Base-by-base conservation (phyloP, 2,888 invertebrate species). In the Brachylomia viminalis region DNA sequence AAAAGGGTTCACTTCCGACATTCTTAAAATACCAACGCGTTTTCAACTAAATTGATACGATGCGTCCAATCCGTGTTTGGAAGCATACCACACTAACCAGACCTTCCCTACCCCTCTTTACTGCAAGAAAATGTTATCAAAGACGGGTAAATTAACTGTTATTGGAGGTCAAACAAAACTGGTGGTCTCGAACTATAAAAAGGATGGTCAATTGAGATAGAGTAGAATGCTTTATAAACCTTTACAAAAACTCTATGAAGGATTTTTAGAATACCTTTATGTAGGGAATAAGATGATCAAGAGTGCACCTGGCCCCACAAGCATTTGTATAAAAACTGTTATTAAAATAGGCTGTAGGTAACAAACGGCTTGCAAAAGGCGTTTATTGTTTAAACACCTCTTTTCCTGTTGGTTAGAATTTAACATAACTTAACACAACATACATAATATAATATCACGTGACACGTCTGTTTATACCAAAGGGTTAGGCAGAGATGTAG, bases 31-130 rank as follows among this genome's bases (percentile, higher is more conserved):
- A 89, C 91, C 92, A 77, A 87, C 74, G 91, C 91, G 92, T 93
- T 89, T 87, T 86, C 89, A 85, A 88, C 88, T 75, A 90, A 93
- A 93, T 94, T 92, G 92, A 93, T 94, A 87, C 92, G 92, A 91
- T 91, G 83, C 92, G 89, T 86, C 85, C 87, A 86, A 88, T 90
- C 90, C 91, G 90, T 90, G 86, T 89, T 85, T 84, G 84, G 87
- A 85, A 72, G 59, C 52, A n/a, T 59, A 67, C 89, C 90, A 89
- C 84, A 15, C 15, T 75, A 72, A 49, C 8, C 54, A 77, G 90
- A 89, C 13, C 89, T 83, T 5, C 79, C 77, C 33, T 61, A 5
- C 68, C 72, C 58, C 71, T 13, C n/a, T 66, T 8, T 1, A 0
- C 3, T 27, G 0, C 15, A 56, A 59, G 13, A 72, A 77, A 74